Evolutionary conservation across 1,140 invertebrate species (phyloP).

Genomic region (Cydia pomonella): DNA sequence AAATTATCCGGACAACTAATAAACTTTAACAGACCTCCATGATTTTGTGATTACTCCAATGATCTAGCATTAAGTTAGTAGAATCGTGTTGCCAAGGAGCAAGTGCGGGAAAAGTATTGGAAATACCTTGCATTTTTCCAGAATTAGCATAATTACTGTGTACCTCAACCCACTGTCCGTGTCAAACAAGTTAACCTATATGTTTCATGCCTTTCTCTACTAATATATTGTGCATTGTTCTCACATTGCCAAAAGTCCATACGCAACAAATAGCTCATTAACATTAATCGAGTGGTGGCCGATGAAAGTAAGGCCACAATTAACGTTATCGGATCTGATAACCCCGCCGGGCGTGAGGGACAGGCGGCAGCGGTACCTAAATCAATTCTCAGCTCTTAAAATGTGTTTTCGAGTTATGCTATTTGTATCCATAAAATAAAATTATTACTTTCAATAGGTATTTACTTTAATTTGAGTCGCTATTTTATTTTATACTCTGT

Average conservation of each 20-base stretch:
- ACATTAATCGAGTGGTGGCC: slow-evolving; percentile 11
- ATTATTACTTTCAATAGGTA: background rate
- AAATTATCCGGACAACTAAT: too few relatives aligned
- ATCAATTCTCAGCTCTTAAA: background rate
- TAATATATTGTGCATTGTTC: background rate
- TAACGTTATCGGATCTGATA: slow-evolving; percentile 23
- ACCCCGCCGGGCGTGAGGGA: background rate
- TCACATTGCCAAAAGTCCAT: slow-evolving; percentile 22
- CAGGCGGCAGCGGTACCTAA: slow-evolving; percentile 3
- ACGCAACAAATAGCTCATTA: slow-evolving; percentile 27
- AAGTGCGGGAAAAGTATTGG: too few relatives aligned
- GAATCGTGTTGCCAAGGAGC: too few relatives aligned
- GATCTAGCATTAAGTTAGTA: too few relatives aligned
- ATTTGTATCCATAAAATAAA: too few relatives aligned
- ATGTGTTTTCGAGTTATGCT: background rate
- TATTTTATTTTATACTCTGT: too few relatives aligned
- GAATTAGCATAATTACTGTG: too few relatives aligned
- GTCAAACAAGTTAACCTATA: too few relatives aligned
- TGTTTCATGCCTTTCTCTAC: slow-evolving; percentile 1
- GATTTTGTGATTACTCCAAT: too few relatives aligned
- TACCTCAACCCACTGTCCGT: too few relatives aligned
- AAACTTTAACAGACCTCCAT: too few relatives aligned
- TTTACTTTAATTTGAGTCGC: background rate
- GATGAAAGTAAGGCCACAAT: slow-evolving; percentile 21
- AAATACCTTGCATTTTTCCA: too few relatives aligned